Evolutionary conservation across 2,797 vertebrate species (phyloP), one percentile per base, ranked within the genome.

Genomic region (Rhinella marina): DNA sequence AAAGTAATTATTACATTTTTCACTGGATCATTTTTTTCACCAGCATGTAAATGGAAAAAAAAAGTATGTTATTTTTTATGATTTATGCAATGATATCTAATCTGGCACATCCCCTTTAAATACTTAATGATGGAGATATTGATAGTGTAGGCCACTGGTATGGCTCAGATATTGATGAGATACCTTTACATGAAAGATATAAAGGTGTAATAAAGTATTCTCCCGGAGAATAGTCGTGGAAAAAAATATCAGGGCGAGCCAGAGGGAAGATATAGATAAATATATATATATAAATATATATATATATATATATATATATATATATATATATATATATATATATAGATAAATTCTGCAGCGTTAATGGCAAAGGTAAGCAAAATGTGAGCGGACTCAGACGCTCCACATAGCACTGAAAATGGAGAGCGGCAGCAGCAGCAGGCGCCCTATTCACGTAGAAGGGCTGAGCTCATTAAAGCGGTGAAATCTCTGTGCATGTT

Each of bases 401-500:
- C 50, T 76, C 48, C n/a, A 6, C 12, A n/a, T 54, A 52, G 73
- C 14, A 12, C 73, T 52, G 73, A 16, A 75, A 50, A 2, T 76
- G 23, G 7, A 48, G 41, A 23, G 41, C 3, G 5, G 41, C 41
- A 5, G 41, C 41, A 50, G 73, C 2, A 76, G 41, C 73, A 7
- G 23, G 12, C 48, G 10, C 50, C 75, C 50, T 77, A 76, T 76
- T 75, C 41, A 75, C 7, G 21, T 21, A 76, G 48, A 50, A 52
- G 73, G 73, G 48, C 73, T 23, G 50, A 77, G 75, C 75, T 77
- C 48, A 77, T 77, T 75, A 50, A 3, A 10, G 32, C 50, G 73
- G 73, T 52, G 73, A 76, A 50, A 76, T 76, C 41, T n/a, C 12
- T 54, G 75, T 77, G 75, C 50, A 77, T 77, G 75, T 54, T 54